Evolutionary conservation across 2,113 vertebrate species (phyloP).

Genomic region (Meleagris gallopavo): DNA sequence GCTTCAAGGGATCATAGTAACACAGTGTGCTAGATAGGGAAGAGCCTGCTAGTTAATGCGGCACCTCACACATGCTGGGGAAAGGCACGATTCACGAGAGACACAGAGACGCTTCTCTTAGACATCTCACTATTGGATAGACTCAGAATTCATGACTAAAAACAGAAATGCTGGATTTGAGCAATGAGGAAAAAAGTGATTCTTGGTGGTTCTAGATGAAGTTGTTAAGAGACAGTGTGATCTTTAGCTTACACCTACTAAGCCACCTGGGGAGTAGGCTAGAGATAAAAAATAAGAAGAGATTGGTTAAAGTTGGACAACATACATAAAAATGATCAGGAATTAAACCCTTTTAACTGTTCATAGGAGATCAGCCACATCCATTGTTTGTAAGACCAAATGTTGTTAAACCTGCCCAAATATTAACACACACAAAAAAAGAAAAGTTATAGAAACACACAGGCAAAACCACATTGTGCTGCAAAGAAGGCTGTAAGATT

Average conservation of each 20-base stretch:
- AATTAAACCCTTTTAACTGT: not conserved
- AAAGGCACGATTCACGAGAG: not conserved
- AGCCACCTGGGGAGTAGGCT: not conserved
- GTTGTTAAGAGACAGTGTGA: not conserved
- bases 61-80: not conserved
- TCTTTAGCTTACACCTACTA: not conserved
- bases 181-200: not conserved
- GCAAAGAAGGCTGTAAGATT: not conserved
- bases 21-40: not conserved
- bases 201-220: accelerated
- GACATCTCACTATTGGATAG: not conserved
- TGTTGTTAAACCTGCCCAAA: not conserved
- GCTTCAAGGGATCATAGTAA: not conserved
- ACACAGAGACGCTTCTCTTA: not conserved
- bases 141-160: not conserved
- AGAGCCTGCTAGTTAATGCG: not conserved
- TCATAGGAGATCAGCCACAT: not conserved
- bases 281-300: not conserved
- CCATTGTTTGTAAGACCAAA: not conserved
- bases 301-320: not conserved
- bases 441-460: not conserved
- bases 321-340: not conserved
- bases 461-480: not conserved
- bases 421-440: not conserved
- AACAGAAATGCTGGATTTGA: not conserved